phyloP scores from a whole-genome alignment of 2,888 invertebrate genomes.

The Meliscaeva auricollis region DNA sequence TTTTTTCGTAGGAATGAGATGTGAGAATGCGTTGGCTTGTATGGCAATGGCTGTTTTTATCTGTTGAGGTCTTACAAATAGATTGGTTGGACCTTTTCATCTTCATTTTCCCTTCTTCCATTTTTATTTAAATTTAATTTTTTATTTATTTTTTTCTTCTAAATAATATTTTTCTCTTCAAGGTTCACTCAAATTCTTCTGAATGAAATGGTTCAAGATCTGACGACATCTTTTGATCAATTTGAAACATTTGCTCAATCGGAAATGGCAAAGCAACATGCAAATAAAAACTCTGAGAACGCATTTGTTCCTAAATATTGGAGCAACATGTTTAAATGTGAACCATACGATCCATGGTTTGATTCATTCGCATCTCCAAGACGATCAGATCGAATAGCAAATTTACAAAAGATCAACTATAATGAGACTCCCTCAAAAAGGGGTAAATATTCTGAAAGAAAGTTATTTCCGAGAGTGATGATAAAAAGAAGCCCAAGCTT shows the following conservation, averaged over 20 bases:
- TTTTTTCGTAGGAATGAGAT: not conserved
- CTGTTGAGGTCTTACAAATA: too few species aligned
- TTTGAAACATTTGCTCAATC: conserved; percentile 16
- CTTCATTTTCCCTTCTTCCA: too few species aligned
- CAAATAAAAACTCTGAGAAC: not conserved
- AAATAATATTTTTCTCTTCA: not conserved
- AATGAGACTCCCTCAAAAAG: not conserved
- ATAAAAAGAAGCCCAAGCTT: not conserved
- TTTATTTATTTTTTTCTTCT: not conserved
- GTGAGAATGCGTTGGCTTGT: too few species aligned
- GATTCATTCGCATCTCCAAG: not conserved
- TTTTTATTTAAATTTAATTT: not conserved
- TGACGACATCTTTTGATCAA: conserved; percentile 2
- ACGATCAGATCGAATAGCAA: conserved; percentile 11
- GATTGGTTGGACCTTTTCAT: too few species aligned
- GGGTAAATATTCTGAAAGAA: not conserved
- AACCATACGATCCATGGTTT: not conserved
- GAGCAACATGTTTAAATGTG: not conserved
- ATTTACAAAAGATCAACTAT: not conserved
- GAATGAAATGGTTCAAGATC: conserved; percentile 2
- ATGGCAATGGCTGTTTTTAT: too few species aligned
- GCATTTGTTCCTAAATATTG: conserved; percentile 5
- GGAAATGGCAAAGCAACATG: conserved; percentile 9
- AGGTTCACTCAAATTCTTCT: not conserved
- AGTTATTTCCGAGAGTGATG: not conserved